phyloP scores from a whole-genome alignment of 2,113 vertebrate genomes.

The Tauraco erythrolophus region DNA sequence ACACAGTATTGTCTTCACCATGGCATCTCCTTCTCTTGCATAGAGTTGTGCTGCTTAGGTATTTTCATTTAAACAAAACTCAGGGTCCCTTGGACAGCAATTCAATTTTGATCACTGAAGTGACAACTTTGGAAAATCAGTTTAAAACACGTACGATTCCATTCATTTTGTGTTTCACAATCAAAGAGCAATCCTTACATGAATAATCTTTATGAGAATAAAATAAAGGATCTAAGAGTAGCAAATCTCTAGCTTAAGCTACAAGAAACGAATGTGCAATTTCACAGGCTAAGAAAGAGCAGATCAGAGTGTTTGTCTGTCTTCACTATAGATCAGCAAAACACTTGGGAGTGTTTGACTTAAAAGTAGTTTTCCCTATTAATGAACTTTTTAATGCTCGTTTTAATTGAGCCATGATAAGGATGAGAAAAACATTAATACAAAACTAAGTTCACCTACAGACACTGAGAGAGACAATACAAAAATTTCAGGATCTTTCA shows the following conservation, averaged over 20 bases:
- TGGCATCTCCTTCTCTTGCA: neutral
- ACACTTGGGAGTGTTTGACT: neutral
- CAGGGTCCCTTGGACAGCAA: neutral
- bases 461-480: neutral
- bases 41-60: neutral
- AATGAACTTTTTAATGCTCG: neutral
- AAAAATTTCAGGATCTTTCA: neutral
- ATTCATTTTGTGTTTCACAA: neutral
- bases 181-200: neutral
- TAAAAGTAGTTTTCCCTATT: neutral
- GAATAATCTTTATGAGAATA: neutral
- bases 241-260: neutral
- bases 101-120: neutral
- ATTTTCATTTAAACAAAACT: neutral
- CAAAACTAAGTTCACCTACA: neutral
- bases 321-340: neutral
- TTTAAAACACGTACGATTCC: neutral
- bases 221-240: neutral
- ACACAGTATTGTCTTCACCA: neutral
- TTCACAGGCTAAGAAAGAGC: neutral
- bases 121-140: neutral
- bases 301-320: neutral
- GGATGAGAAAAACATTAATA: neutral
- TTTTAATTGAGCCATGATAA: neutral
- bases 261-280: rapidly evolving